Evolutionary conservation across 2,888 invertebrate genomes (phyloP), one percentile per base, ranked within the genome.

Genomic region (Micropterix aruncella): DNA sequence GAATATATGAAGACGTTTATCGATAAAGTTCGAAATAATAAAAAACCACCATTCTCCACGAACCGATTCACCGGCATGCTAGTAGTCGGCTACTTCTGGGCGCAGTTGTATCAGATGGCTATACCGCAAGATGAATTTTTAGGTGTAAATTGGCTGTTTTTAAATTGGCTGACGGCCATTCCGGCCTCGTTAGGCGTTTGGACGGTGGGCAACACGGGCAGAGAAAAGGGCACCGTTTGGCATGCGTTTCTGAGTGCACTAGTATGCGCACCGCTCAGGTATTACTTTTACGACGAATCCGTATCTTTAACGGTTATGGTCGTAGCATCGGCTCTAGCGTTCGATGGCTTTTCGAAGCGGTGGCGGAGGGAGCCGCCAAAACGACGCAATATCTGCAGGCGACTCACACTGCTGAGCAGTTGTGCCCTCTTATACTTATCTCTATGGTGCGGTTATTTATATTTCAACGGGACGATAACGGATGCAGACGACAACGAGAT

Each of bases 141-240:
- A 54, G 87, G 83, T n/a, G 67, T 83, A 40, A 81, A 81, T 55
- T 79, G 84, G 61, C 75, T 73, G 47, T 80, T 78, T 53, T 62
- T 89, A n/a, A 77, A 83, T 50, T 73, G 81, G 60, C 58, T 84
- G 0, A 76, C 85, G 46, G 91, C 91, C 1, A 50, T 83, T 2
- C 81, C 75, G 12, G 75, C 79, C 43, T 82, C 85, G 15, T 59
- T 87, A 52, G 87, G 93, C 53, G 86, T 92, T 0, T 88, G 91
- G 83, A 72, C 82, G 0, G 88, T 93, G 5, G 93, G 93, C 18
- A 95, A 94, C 57, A 83, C 94, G 49, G 94, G 94, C 0, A 74
- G 83, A 2, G 85, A 93, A 57, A 69, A 75, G 53, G 92, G 92
- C 1, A 63, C 73, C 0, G 67, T 89, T 19, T 79, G 79, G 68